Evolutionary conservation across 2,888 invertebrate species (phyloP).

Genomic region (Melanostoma mellinum): DNA sequence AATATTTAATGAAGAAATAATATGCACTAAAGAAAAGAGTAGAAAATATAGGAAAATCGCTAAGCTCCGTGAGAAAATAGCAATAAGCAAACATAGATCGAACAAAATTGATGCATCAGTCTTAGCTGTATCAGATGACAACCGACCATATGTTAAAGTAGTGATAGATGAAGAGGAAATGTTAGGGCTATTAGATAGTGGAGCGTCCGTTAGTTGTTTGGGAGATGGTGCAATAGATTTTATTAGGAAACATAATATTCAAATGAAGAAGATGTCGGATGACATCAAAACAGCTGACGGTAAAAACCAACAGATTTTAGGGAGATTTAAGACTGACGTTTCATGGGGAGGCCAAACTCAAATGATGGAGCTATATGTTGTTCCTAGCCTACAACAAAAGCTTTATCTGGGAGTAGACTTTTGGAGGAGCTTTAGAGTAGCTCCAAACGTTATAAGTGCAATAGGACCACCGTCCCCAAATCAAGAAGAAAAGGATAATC

Average conservation of each 20-base stretch:
- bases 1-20: slow-evolving; percentile 2
- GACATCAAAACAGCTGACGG: slow-evolving; percentile 22
- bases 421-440: slow-evolving; percentile 3
- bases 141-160: not conserved
- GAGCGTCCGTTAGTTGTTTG: not conserved
- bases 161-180: not conserved
- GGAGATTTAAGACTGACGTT: slow-evolving; percentile 3
- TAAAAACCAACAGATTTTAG: slow-evolving; percentile 14
- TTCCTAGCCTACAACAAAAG: slow-evolving; percentile 19
- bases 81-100: not conserved
- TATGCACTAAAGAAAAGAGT: not conserved
- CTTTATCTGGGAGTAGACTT: slow-evolving; percentile 16
- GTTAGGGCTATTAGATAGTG: not conserved
- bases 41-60: not conserved
- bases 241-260: not conserved
- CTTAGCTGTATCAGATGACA: not conserved
- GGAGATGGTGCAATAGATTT: slow-evolving; percentile 2
- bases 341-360: not conserved
- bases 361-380: slow-evolving; percentile 8
- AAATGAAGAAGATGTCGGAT: slow-evolving; percentile 12
- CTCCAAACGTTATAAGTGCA: not conserved
- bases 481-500: not conserved
- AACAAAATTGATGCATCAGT: not conserved
- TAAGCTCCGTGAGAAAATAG: not conserved
- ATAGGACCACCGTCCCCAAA: not conserved